Conservation (phyloP, 2,113 vertebrate genomes). For the Dasyurus viverrinus region DNA sequence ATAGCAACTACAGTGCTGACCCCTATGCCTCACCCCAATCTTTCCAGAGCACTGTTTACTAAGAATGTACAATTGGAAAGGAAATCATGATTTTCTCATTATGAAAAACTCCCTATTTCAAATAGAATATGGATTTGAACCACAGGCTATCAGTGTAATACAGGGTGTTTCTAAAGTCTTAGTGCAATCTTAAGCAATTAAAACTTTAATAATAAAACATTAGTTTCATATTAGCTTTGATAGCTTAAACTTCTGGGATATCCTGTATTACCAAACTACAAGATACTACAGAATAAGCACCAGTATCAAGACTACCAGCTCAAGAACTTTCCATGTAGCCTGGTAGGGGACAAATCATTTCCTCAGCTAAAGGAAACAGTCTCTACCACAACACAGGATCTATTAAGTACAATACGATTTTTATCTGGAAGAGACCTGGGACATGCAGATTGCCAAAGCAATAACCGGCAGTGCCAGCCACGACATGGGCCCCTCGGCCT, state of each 20-base stretch:
- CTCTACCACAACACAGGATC: background rate
- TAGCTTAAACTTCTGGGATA: too few relatives aligned
- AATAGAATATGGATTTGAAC: background rate
- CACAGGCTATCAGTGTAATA: background rate
- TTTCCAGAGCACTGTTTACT: background rate
- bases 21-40: background rate
- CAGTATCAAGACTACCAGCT: background rate
- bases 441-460: conserved; percentile 94
- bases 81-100: background rate
- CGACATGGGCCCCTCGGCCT: conserved; percentile 91
- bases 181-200: background rate
- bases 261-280: too few relatives aligned
- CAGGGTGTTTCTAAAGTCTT: background rate
- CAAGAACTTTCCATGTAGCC: background rate
- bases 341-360: background rate
- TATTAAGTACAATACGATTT: background rate
- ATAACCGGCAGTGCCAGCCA: conserved; percentile 94
- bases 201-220: background rate
- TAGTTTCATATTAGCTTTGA: background rate
- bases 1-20: background rate
- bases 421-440: conserved; percentile 85
- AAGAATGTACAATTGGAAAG: background rate
- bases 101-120: background rate
- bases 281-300: background rate
- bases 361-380: background rate